A percentile compares a stretch with the other conserved stretches of the same genome.
Evolutionary conservation across 2,888 invertebrate genomes (phyloP).

Genomic region (Tenthredo distinguenda): DNA sequence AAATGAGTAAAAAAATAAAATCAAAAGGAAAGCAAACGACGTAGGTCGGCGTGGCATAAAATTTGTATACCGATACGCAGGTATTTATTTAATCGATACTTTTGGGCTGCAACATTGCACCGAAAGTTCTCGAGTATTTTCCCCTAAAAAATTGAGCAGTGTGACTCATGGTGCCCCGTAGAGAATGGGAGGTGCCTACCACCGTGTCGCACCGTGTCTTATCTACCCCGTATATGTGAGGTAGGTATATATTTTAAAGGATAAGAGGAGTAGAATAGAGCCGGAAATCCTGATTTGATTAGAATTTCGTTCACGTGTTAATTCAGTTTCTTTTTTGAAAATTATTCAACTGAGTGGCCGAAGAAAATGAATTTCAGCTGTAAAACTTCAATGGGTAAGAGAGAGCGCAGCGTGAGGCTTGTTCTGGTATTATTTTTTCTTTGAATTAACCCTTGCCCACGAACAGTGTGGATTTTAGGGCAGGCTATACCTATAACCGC

Average conservation of each 20-base stretch:
- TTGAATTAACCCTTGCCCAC: conserved; percentile 68
- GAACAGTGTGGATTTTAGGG: conserved; percentile 54
- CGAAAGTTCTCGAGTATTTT: neutral
- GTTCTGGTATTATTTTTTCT: conserved; percentile 58
- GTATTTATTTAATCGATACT: conserved; percentile 25
- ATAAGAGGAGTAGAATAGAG: neutral
- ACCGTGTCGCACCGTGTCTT: conserved; percentile 26
- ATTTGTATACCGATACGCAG: neutral
- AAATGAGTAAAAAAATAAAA: neutral
- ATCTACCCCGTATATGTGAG: conserved; percentile 16
- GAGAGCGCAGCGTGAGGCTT: neutral
- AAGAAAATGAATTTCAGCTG: too few relatives aligned
- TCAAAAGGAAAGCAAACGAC: neutral
- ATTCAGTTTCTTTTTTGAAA: too few relatives aligned
- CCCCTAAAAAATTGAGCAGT: neutral
- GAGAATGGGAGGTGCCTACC: conserved; percentile 33
- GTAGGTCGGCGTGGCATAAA: neutral
- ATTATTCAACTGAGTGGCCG: too few relatives aligned
- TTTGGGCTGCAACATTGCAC: neutral
- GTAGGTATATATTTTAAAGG: neutral
- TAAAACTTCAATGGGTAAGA: neutral
- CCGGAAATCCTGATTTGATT: neutral
- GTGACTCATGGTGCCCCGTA: conserved; percentile 14
- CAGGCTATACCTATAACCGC: conserved; percentile 47
- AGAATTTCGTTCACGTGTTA: neutral